phyloP scores from a whole-genome alignment of 2,888 invertebrate species.

The Rhagonycha lutea region DNA sequence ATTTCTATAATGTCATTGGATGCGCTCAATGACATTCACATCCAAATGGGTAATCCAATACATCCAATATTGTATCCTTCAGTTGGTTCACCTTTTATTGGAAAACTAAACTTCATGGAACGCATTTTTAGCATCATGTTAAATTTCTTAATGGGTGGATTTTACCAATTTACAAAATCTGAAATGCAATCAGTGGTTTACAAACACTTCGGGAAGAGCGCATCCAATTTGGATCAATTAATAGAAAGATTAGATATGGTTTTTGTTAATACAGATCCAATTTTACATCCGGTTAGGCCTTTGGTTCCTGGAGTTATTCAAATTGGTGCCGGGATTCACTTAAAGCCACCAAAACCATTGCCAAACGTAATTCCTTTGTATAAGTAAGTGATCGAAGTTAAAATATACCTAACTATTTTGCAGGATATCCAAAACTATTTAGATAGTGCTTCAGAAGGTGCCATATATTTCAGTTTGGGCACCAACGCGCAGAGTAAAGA shows the following conservation, averaged over 20 bases:
- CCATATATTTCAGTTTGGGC: slow-evolving; percentile 13
- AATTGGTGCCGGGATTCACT: not conserved
- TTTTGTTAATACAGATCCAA: slow-evolving; percentile 42
- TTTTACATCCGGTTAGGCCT: not conserved
- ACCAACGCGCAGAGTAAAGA: slow-evolving; percentile 1
- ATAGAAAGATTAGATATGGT: not conserved
- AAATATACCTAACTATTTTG: not conserved
- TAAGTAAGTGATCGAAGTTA: too few relatives aligned
- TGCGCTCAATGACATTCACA: not conserved
- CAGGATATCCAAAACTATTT: not conserved
- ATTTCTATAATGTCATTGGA: not conserved
- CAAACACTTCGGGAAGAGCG: not conserved
- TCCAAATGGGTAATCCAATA: not conserved
- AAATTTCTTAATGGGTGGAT: accelerated
- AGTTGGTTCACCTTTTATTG: not conserved
- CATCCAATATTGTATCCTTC: not conserved
- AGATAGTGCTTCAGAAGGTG: slow-evolving; percentile 34
- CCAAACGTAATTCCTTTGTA: not conserved
- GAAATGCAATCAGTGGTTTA: not conserved
- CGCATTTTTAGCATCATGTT: not conserved
- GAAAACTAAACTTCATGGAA: not conserved
- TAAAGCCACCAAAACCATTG: not conserved
- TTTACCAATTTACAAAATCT: not conserved
- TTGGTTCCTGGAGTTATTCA: not conserved
- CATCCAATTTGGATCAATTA: not conserved